Base-by-base conservation (phyloP, 2,888 invertebrate species). In the Rhorus exstirpatorius region DNA sequence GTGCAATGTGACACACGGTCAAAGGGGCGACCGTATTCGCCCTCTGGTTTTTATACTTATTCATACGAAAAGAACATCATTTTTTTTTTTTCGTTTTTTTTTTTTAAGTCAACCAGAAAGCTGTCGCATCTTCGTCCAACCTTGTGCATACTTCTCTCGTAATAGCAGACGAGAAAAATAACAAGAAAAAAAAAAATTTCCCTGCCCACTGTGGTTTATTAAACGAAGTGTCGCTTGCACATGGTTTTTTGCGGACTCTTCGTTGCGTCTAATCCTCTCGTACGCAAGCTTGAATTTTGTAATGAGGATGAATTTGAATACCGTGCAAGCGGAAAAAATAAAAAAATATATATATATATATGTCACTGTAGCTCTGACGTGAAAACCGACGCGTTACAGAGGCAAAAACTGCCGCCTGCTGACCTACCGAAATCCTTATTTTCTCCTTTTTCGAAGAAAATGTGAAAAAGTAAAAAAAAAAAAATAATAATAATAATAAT, bases 51-150 rank as follows among this genome's bases (percentile, higher is more conserved):
- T 44, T 35, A 60, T 46, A 71, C 44, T 78, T 71, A 63, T 61
- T 70, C 63, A 31, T 35, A 71, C 41, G 63, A 44, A 74, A 74
- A 12, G 53, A 79, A 84, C 84, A 84, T 86, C 83, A 81, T 85
- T 84, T n/a, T n/a, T 86, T 87, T 87, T 84, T 81, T 86, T 84
- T 84, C 83, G 84, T n/a, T n/a, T n/a, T n/a, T n/a, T n/a, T n/a
- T 83, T 85, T 24, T 6, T 31, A 41, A 68, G 58, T 46, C 58
- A 58, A 44, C 44, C 60, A 17, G 38, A 49, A 49, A 31, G 19
- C 51, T 63, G 53, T 63, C 44, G 26, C 26, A 14, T 51, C 46
- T 63, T 51, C 49, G 49, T 51, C 24, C 41, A 24, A 53, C 63
- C 41, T 63, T 51, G 51, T 49, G 51, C 17, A 55, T 41, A 24